Percentiles rank a stretch among this genome's conserved stretches.
These are phyloP conservation scores for Typhlomys cinereus DNA, from an alignment of 2,113 vertebrate species.

Conservation along the genomic window DNA sequence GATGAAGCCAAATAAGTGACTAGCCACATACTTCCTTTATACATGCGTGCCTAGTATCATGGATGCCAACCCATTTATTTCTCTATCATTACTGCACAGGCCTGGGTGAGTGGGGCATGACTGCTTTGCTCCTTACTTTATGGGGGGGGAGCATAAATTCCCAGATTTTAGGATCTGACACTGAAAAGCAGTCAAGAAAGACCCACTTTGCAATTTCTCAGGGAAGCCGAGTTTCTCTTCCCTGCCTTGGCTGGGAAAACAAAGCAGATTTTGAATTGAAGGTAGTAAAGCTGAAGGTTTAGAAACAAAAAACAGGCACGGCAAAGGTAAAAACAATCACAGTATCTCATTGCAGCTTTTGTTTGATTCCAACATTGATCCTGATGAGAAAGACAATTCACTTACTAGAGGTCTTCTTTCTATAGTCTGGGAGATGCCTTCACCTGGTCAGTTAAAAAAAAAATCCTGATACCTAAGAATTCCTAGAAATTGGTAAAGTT, in stretches of 20 bases:
- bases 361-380: background rate
- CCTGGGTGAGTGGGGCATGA: background rate
- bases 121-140: conserved; percentile 45
- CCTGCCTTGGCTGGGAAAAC: conserved; percentile 49
- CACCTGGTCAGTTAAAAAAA: background rate
- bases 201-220: conserved; percentile 37
- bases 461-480: conserved; percentile 9
- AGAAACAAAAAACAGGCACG: conserved; percentile 31
- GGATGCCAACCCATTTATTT: background rate
- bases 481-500: conserved; percentile 7
- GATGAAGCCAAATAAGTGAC: conserved; percentile 71
- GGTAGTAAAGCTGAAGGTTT: conserved; percentile 39
- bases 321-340: conserved; percentile 29
- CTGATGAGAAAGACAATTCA: conserved; percentile 42
- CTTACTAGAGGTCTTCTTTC: conserved; percentile 4
- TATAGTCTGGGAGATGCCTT: conserved; percentile 4
- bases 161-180: conserved; percentile 20
- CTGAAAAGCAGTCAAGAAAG: conserved; percentile 43
- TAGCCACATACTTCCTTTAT: conserved; percentile 40
- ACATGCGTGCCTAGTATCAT: background rate
- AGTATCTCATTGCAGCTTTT: conserved; percentile 19
- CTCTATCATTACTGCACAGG: background rate
- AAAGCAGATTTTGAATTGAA: conserved; percentile 41
- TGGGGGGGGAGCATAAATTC: conserved; percentile 4
- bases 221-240: conserved; percentile 62